These are phyloP conservation scores for Tachina fera DNA, from an alignment of 2,888 invertebrate species.

Conservation along the genomic window DNA sequence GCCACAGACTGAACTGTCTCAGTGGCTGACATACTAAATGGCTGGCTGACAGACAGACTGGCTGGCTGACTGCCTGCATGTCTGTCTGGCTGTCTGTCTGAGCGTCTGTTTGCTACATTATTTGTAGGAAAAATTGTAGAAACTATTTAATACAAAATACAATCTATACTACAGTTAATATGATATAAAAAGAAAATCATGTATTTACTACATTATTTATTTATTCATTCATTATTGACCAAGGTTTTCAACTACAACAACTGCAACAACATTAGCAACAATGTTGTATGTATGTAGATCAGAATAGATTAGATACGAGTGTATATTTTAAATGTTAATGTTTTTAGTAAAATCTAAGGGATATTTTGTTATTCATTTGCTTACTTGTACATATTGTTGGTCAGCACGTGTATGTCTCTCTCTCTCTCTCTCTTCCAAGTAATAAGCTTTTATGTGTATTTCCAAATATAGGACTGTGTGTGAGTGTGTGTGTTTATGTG, in stretches of 20 bases:
- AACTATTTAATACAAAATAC: constrained; percentile 30
- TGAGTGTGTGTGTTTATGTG: background rate
- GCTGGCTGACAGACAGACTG: background rate
- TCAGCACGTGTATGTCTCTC: constrained; percentile 27
- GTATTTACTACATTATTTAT: constrained; percentile 51
- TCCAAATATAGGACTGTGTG: too few species aligned
- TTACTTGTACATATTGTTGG: background rate
- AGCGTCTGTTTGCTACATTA: background rate
- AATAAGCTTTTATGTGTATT: background rate
- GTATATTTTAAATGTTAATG: constrained; percentile 33
- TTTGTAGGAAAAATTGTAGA: background rate
- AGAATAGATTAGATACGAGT: background rate
- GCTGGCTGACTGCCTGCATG: background rate
- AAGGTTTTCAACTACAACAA: constrained; percentile 48
- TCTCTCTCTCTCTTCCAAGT: background rate
- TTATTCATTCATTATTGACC: constrained; percentile 64
- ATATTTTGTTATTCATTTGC: background rate
- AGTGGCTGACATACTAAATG: background rate
- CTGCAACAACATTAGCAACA: background rate
- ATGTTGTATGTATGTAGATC: background rate
- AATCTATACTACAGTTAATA: constrained; percentile 36
- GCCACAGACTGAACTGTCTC: too few species aligned
- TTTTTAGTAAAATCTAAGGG: constrained; percentile 26
- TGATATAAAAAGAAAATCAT: constrained; percentile 15
- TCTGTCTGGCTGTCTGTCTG: too few species aligned